Percentiles rank a stretch among this genome's conserved stretches.
Evolutionary conservation across 2,888 invertebrate genomes (phyloP).

Genomic region (Thymelicus sylvestris): DNA sequence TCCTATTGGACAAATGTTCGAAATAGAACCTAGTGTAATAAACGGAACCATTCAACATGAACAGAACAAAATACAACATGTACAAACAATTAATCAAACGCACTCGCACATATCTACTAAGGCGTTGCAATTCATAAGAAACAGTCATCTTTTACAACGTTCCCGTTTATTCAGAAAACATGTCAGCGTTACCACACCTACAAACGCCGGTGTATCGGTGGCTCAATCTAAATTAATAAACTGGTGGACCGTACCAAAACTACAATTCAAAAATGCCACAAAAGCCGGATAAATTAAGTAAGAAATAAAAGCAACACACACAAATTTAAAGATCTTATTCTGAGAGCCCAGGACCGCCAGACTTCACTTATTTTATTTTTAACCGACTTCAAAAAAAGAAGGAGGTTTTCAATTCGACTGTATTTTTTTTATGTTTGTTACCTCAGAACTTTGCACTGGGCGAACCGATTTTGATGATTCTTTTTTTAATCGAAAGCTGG

Average conservation of each 20-base stretch:
- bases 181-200: not conserved
- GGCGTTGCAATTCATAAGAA: not conserved
- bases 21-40: slow-evolving; percentile 30
- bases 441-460: too few relatives aligned
- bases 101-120: not conserved
- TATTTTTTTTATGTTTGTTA: too few relatives aligned
- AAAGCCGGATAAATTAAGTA: not conserved
- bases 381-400: too few relatives aligned
- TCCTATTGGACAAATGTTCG: slow-evolving; percentile 51
- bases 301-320: too few relatives aligned
- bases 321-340: too few relatives aligned
- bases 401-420: too few relatives aligned
- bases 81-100: slow-evolving; percentile 6
- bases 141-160: not conserved
- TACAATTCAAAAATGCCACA: not conserved
- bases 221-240: slow-evolving; percentile 8
- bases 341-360: too few relatives aligned
- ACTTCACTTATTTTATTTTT: too few relatives aligned
- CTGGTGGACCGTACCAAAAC: slow-evolving; percentile 22
- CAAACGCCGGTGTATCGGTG: not conserved
- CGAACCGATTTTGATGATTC: too few relatives aligned
- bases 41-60: slow-evolving; percentile 8
- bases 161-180: slow-evolving; percentile 8
- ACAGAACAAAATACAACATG: slow-evolving; percentile 7
- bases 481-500: too few relatives aligned